A percentile compares a stretch with the other conserved stretches of the same genome.
Conservation (phyloP, 2,888 invertebrate genomes). For the Leuctra nigra region DNA sequence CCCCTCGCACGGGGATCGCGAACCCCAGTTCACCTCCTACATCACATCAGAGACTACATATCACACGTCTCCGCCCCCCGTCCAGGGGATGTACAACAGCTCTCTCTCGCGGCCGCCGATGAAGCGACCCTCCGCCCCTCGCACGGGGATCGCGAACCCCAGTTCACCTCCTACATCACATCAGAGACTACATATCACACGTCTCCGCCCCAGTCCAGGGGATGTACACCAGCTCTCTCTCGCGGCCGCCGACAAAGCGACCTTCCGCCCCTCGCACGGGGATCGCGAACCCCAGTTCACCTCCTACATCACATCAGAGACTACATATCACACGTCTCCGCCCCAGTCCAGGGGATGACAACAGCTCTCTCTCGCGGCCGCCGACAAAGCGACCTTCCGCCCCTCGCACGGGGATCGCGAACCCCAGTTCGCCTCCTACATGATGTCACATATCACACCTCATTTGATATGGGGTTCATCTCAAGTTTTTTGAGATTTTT, state of each 20-base stretch:
- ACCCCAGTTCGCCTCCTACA: conserved; percentile 9
- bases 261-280: conserved; percentile 15
- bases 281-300: conserved; percentile 21
- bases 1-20: conserved; percentile 21
- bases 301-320: too few species aligned
- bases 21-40: conserved; percentile 14
- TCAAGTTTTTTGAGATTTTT: too few species aligned
- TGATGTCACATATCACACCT: too few species aligned
- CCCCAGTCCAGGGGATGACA: conserved; percentile 42
- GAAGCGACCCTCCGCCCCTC: conserved; percentile 30
- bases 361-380: conserved; percentile 43
- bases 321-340: too few species aligned
- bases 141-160: conserved; percentile 24
- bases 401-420: conserved; percentile 22
- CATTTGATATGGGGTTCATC: too few species aligned
- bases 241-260: conserved; percentile 40
- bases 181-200: too few species aligned
- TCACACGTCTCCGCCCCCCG: conserved; percentile 35
- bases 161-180: conserved; percentile 7
- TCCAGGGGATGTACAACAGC: conserved; percentile 43
- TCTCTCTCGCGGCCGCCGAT: conserved; percentile 43
- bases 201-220: conserved; percentile 39
- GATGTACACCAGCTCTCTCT: conserved; percentile 43
- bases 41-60: too few species aligned
- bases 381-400: conserved; percentile 36